Percentiles rank a stretch among this genome's conserved stretches.
Conservation (phyloP, 2,113 vertebrate genomes). For the Phylloscopus trochiloides region DNA sequence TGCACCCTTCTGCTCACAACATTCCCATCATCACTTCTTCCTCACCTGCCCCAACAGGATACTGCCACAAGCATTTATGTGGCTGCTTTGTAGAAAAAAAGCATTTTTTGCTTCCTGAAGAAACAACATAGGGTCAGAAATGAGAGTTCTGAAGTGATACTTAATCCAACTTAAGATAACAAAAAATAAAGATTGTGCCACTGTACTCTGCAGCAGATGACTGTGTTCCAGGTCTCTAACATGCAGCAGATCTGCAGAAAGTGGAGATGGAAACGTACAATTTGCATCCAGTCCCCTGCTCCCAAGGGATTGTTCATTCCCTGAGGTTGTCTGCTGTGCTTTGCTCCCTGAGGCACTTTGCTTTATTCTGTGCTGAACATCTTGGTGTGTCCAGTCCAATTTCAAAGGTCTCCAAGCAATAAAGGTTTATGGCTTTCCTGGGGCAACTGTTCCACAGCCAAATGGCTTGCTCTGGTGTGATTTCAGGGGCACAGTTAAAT, state of each 20-base stretch:
- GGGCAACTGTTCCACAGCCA: not conserved
- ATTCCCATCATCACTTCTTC: not conserved
- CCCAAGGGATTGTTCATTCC: rapidly evolving
- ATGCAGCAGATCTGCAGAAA: not conserved
- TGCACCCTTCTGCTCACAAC: not conserved
- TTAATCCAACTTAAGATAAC: not conserved
- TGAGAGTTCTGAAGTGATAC: not conserved
- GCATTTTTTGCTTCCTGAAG: not conserved
- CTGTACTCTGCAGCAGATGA: not conserved
- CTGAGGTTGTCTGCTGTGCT: not conserved
- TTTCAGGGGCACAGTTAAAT: not conserved
- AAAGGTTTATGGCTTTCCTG: slow-evolving; percentile 19
- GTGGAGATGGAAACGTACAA: not conserved
- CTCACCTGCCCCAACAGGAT: not conserved
- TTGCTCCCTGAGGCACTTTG: not conserved
- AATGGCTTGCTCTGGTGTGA: not conserved
- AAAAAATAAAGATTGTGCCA: not conserved
- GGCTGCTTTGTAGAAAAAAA: not conserved
- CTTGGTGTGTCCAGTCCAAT: not conserved
- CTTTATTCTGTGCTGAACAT: not conserved
- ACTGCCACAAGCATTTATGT: not conserved
- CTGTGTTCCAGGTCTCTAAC: not conserved
- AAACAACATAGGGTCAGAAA: not conserved
- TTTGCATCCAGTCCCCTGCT: not conserved
- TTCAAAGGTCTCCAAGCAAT: slow-evolving; percentile 3